Evolutionary conservation across 2,797 vertebrate species (phyloP).

Genomic region (Leptoclinus maculatus): DNA sequence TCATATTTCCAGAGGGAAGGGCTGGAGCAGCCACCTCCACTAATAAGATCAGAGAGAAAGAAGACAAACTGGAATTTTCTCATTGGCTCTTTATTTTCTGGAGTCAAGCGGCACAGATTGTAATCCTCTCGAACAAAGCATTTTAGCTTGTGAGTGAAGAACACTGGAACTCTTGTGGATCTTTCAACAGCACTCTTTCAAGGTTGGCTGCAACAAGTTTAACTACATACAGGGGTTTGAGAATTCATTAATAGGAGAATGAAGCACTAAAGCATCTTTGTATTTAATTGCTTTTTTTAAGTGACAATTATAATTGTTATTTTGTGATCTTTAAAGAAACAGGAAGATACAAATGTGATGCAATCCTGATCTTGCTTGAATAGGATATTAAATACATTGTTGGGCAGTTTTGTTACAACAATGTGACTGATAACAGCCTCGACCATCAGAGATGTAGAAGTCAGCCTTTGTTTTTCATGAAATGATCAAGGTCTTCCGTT

Average conservation of each 20-base stretch:
- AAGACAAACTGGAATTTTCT: constrained; percentile 52
- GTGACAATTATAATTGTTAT: neutral
- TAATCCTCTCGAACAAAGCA: constrained; percentile 42
- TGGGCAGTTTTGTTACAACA: neutral
- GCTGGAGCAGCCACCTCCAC: constrained; percentile 34
- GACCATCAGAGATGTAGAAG: constrained; percentile 8
- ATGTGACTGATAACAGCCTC: neutral
- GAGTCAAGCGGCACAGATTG: constrained; percentile 25
- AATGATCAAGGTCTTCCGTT: constrained; percentile 22
- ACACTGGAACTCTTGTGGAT: constrained; percentile 8
- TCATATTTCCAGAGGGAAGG: constrained; percentile 62
- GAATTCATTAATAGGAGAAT: constrained; percentile 12
- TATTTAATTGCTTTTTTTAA: neutral
- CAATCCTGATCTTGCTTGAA: neutral
- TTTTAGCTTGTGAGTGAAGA: constrained; percentile 21
- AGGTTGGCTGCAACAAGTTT: constrained; percentile 18
- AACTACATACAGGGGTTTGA: constrained; percentile 1
- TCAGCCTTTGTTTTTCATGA: constrained; percentile 19
- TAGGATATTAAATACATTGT: neutral
- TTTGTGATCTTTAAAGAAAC: neutral
- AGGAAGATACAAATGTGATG: neutral
- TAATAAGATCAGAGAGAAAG: constrained; percentile 52
- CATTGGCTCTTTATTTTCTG: constrained; percentile 43
- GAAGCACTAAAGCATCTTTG: neutral
- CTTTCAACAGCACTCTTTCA: constrained; percentile 13